Evolutionary conservation across 2,888 invertebrate species (phyloP).

Genomic region (Agrochola litura): DNA sequence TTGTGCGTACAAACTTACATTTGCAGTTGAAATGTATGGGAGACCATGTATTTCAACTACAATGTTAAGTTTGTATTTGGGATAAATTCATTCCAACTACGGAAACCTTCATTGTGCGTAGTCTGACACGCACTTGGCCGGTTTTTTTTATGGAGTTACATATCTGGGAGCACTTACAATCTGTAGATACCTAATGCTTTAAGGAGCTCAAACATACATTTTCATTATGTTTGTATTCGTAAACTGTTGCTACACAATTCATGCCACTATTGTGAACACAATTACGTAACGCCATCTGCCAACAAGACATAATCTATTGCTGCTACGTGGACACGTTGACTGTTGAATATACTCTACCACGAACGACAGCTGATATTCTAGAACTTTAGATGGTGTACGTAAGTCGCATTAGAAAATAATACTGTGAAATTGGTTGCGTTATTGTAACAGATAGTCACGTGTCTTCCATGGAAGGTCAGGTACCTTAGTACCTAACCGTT

Average conservation of each 20-base stretch:
- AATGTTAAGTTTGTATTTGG: too few relatives aligned
- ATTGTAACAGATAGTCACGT: not conserved
- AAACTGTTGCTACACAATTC: slow-evolving; percentile 22
- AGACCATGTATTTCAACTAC: too few relatives aligned
- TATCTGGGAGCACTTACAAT: too few relatives aligned
- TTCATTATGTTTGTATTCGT: not conserved
- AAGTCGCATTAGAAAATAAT: not conserved
- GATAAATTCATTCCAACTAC: too few relatives aligned
- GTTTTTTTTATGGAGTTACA: too few relatives aligned
- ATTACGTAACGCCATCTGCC: slow-evolving; percentile 49
- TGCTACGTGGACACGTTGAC: slow-evolving; percentile 26
- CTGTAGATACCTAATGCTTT: too few relatives aligned
- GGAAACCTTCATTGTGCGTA: too few relatives aligned
- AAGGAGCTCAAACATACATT: not conserved
- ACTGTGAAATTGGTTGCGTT: not conserved
- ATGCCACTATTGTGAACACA: slow-evolving; percentile 19
- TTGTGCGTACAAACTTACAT: too few relatives aligned
- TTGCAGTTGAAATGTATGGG: too few relatives aligned
- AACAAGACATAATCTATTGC: slow-evolving; percentile 54
- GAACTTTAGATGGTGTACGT: not conserved
- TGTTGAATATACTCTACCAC: slow-evolving; percentile 33
- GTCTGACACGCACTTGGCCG: too few relatives aligned
- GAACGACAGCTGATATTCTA: slow-evolving; percentile 1
- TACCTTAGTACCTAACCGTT: too few relatives aligned
- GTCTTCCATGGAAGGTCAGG: too few relatives aligned